These are phyloP conservation scores for Pangasius krempfi DNA, from an alignment of 2,797 vertebrate genomes.

Conservation along the genomic window DNA sequence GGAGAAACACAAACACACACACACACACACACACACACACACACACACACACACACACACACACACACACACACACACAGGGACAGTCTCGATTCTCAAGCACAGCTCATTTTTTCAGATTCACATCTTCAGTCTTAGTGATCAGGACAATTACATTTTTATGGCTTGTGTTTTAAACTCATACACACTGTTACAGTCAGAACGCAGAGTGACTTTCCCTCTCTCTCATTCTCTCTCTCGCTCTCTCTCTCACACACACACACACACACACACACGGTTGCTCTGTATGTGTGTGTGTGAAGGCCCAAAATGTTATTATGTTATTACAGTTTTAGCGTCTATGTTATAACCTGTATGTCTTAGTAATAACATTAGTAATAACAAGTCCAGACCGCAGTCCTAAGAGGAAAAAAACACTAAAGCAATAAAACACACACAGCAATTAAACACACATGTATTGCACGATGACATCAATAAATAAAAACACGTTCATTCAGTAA, in stretches of 20 bases:
- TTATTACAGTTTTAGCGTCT: neutral
- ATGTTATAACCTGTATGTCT: neutral
- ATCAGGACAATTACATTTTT: constrained; percentile 6
- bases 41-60: neutral
- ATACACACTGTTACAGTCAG: constrained; percentile 1
- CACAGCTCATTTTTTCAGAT: neutral
- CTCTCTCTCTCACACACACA: neutral
- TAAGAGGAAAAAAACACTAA: neutral
- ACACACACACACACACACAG: neutral
- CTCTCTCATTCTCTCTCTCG: neutral
- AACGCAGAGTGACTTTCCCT: too few relatives aligned
- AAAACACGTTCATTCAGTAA: neutral
- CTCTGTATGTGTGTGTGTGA: neutral
- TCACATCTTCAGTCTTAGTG: neutral
- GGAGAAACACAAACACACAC: neutral
- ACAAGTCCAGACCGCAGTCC: neutral
- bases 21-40: constrained; percentile 18
- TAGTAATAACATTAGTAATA: neutral
- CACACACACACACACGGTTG: neutral
- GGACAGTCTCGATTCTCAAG: neutral
- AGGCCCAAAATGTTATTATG: neutral
- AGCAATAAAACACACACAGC: neutral
- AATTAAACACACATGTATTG: constrained; percentile 4
- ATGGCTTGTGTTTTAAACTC: constrained; percentile 11
- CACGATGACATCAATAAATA: neutral